Evolutionary conservation across 2,113 vertebrate species (phyloP).

Genomic region (Dasyprocta punctata): DNA sequence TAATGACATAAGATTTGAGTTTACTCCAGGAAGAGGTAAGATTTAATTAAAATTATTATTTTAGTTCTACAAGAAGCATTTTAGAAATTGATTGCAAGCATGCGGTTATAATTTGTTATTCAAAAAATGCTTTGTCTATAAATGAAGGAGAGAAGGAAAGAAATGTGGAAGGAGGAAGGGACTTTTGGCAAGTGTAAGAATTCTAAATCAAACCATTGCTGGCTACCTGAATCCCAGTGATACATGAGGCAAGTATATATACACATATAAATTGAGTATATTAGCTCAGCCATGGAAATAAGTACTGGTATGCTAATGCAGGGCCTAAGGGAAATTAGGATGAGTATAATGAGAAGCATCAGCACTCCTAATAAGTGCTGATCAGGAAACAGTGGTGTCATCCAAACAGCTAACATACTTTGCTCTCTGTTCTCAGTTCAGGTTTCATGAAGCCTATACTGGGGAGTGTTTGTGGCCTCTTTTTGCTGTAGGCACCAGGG

Average conservation of each 20-base stretch:
- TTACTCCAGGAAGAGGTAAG: conserved; percentile 97
- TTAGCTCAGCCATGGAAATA: conserved; percentile 2
- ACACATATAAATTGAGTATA: neutral
- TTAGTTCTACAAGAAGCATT: conserved; percentile 77
- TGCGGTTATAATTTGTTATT: conserved; percentile 75
- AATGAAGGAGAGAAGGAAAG: neutral
- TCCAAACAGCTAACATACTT: neutral
- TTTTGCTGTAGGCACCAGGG: neutral
- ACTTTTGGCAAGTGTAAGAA: conserved; percentile 50
- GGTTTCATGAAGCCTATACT: neutral
- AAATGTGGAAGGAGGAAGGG: neutral
- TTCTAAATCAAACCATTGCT: conserved; percentile 57
- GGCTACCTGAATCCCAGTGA: conserved; percentile 43
- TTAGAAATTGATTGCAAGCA: conserved; percentile 77
- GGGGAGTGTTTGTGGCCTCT: neutral
- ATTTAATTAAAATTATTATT: conserved; percentile 82
- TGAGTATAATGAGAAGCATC: neutral
- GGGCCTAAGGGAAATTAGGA: neutral
- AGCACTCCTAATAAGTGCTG: neutral
- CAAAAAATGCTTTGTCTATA: conserved; percentile 69
- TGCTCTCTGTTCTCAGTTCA: neutral
- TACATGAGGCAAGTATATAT: neutral
- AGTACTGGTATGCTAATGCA: neutral
- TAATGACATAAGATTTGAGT: conserved; percentile 99
- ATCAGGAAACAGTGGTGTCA: neutral